A percentile compares a stretch with the other conserved stretches of the same genome.
These are phyloP conservation scores for Scortum barcoo DNA, from an alignment of 2,113 vertebrate genomes.

Conservation along the genomic window DNA sequence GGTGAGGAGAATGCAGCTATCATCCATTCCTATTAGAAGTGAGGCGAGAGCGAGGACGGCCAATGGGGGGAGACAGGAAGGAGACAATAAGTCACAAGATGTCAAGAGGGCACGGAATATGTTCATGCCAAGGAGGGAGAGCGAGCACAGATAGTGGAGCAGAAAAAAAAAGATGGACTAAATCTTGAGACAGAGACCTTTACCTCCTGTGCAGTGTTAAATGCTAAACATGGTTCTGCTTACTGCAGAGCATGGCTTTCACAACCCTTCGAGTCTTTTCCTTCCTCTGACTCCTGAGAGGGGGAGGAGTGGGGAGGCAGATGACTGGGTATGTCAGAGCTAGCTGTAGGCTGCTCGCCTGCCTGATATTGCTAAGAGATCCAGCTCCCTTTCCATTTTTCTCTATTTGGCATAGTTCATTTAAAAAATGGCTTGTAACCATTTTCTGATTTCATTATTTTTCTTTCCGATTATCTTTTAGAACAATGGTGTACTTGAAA, in stretches of 20 bases:
- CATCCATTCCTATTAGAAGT: conserved; percentile 69
- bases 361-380: conserved; percentile 36
- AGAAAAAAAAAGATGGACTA: conserved; percentile 18
- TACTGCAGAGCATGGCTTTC: conserved; percentile 45
- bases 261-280: conserved; percentile 40
- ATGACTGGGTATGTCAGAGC: conserved; percentile 53
- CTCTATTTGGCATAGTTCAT: conserved; percentile 33
- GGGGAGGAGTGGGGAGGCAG: neutral
- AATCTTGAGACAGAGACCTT: conserved; percentile 47
- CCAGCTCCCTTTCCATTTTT: neutral
- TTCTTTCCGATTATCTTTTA: neutral
- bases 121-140: conserved; percentile 8
- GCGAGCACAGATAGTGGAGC: neutral
- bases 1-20: conserved; percentile 58
- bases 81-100: conserved; percentile 50
- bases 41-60: conserved; percentile 13
- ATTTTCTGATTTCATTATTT: neutral
- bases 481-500: conserved; percentile 4
- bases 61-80: neutral
- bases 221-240: conserved; percentile 68
- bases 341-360: conserved; percentile 45
- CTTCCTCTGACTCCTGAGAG: conserved; percentile 49
- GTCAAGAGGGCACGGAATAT: conserved; percentile 42
- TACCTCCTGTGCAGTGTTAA: conserved; percentile 60
- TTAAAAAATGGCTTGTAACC: neutral